Percentiles rank a stretch among this genome's conserved stretches.
These are phyloP conservation scores for Channallabes apus DNA, from an alignment of 2,797 vertebrate species.

Conservation along the genomic window DNA sequence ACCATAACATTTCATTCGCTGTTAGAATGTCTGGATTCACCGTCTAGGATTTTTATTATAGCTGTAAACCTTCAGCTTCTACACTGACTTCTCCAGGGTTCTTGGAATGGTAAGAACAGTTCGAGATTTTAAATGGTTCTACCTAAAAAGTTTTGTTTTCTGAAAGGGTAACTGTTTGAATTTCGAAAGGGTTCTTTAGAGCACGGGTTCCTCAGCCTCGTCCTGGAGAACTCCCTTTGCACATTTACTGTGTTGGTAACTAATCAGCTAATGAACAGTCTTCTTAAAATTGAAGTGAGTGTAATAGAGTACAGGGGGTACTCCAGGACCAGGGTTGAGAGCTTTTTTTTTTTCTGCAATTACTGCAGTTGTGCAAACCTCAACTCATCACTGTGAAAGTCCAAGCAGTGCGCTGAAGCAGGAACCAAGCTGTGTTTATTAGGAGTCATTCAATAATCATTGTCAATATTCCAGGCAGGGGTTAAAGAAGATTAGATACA, in stretches of 20 bases:
- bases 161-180: background rate
- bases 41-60: constrained; percentile 24
- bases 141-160: background rate
- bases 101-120: background rate
- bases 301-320: no score
- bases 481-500: background rate
- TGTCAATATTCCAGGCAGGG: background rate
- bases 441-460: background rate
- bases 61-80: constrained; percentile 1
- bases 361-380: background rate
- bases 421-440: background rate
- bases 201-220: background rate
- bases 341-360: background rate
- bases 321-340: no score
- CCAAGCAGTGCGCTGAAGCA: no score
- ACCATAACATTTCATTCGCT: constrained; percentile 43
- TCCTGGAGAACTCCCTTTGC: no score
- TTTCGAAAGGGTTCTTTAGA: background rate
- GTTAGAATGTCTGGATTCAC: constrained; percentile 38
- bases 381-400: background rate
- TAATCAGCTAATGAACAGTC: no score
- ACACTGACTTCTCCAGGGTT: background rate
- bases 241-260: no score
- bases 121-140: background rate
- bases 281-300: no score